Evolutionary conservation across 2,113 vertebrate genomes (phyloP).

Genomic region (Hippocampus zosterae): DNA sequence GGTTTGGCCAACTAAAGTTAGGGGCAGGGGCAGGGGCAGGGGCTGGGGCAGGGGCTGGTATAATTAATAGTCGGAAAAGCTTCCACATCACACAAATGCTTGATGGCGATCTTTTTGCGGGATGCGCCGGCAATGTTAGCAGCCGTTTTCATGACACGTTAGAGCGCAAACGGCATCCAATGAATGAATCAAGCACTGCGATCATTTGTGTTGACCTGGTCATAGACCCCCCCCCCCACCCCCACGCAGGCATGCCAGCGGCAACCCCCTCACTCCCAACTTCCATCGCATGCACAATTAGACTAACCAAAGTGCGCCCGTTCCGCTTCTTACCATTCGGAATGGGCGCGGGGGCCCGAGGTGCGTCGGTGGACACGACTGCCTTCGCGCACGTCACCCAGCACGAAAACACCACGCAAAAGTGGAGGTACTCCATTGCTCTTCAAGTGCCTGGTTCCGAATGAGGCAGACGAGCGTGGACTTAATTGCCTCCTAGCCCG

Average conservation of each 20-base stretch:
- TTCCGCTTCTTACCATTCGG: constrained; percentile 72
- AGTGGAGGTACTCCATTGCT: constrained; percentile 50
- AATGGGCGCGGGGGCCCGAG: constrained; percentile 38
- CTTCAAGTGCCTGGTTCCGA: constrained; percentile 16
- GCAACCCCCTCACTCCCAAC: background rate
- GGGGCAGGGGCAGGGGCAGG: background rate
- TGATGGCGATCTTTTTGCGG: background rate
- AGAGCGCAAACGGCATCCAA: background rate
- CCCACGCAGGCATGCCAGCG: background rate
- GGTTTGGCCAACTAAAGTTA: background rate
- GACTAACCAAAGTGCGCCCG: background rate
- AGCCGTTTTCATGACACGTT: background rate
- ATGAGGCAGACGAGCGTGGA: constrained; percentile 10
- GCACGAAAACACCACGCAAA: constrained; percentile 48
- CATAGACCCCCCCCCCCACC: background rate
- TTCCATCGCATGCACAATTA: background rate
- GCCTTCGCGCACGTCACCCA: constrained; percentile 41
- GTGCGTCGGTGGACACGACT: constrained; percentile 34
- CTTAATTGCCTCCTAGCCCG: constrained; percentile 11
- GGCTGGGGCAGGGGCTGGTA: background rate
- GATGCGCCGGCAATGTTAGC: background rate
- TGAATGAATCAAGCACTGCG: background rate
- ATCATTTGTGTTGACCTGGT: background rate
- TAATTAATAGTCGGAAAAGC: background rate
- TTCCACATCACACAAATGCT: background rate